phyloP scores from a whole-genome alignment of 2,113 vertebrate genomes.

The Nanger granti region DNA sequence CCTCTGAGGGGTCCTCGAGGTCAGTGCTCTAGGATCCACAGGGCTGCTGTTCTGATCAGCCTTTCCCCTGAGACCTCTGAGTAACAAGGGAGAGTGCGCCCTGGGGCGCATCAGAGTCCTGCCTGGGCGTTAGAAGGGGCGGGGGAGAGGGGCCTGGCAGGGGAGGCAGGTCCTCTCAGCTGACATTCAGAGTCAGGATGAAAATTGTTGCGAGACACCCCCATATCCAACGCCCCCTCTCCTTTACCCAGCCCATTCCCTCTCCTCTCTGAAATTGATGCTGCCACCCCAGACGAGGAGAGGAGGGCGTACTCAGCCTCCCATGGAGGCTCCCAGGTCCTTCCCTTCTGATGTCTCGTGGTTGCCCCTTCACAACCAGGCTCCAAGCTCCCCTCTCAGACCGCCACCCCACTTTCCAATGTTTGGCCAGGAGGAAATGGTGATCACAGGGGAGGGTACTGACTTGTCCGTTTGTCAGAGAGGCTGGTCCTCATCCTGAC shows the following conservation, averaged over 20 bases:
- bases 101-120: not conserved
- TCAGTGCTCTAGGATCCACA: no score
- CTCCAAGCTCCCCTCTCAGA: no score
- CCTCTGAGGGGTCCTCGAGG: no score
- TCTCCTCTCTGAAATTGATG: not conserved
- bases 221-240: no score
- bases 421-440: fast-evolving
- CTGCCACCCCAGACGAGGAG: not conserved
- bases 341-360: no score
- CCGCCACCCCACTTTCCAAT: fast-evolving
- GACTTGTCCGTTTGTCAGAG: fast-evolving
- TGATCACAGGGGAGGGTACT: no score
- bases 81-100: not conserved
- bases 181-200: no score
- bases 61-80: no score
- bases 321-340: not conserved
- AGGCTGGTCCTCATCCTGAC: not conserved
- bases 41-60: not conserved
- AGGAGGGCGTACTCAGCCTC: fast-evolving
- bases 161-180: not conserved
- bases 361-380: not conserved
- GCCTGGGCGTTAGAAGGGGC: no score
- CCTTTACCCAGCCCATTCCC: fast-evolving
- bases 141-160: fast-evolving
- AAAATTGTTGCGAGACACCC: fast-evolving